These are phyloP conservation scores for Sanderia malayensis DNA, from an alignment of 30 jellyfish, hydroid and myxozoan genomes.

Conservation along the genomic window DNA sequence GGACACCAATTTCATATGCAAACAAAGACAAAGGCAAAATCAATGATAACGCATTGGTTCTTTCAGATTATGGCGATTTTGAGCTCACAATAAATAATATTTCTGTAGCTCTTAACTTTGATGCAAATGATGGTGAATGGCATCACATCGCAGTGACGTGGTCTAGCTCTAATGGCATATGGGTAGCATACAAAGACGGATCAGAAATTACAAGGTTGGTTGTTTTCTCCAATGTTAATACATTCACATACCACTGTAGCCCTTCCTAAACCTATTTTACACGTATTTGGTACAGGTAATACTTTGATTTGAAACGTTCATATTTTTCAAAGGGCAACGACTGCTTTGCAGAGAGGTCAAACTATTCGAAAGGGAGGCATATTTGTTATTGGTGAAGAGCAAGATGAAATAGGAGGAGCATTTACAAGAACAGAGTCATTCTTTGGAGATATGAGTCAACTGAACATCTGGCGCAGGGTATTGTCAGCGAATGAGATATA, in stretches of 20 bases:
- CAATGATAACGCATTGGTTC: constrained; percentile 89
- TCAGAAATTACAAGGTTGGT: constrained; percentile 33
- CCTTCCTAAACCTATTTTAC: no score
- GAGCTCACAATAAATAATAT: constrained; percentile 72
- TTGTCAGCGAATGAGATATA: constrained; percentile 71
- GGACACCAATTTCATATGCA: constrained; percentile 96
- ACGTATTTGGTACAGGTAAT: no score
- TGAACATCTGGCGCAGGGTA: constrained; percentile 79
- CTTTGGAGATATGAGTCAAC: constrained; percentile 92
- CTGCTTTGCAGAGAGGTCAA: constrained; percentile 72
- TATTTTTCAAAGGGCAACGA: no score
- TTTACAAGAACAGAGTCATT: constrained; percentile 94
- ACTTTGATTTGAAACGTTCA: no score
- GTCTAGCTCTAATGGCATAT: constrained; percentile 65
- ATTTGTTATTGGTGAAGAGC: constrained; percentile 95
- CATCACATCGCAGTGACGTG: constrained; percentile 95
- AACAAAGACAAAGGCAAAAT: constrained; percentile 62
- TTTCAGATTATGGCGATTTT: constrained; percentile 71
- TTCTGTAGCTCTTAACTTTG: constrained; percentile 62
- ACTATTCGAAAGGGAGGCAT: constrained; percentile 74
- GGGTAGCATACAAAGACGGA: constrained; percentile 85
- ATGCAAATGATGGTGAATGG: constrained; percentile 97
- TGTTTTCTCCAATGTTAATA: no score
- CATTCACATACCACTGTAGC: no score
- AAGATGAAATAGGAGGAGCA: constrained; percentile 81